Percentiles rank a stretch among this genome's conserved stretches.
phyloP scores from a whole-genome alignment of 37 sponge, comb jelly and placozoan species.

The Bolinopsis microptera region DNA sequence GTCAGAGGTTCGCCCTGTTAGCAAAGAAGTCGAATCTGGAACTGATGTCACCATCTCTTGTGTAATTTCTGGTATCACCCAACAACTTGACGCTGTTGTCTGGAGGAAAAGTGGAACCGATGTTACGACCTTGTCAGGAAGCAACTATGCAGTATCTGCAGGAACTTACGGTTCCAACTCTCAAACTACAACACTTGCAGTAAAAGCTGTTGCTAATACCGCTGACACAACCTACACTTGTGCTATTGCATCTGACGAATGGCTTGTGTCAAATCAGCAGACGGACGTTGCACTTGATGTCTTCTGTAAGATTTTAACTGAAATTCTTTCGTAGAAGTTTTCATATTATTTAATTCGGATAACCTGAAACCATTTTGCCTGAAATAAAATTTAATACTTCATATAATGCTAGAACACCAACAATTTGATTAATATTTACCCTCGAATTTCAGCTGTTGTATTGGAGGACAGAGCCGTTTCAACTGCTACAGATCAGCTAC shows the following conservation, averaged over 20 bases:
- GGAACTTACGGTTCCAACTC: slow-evolving; percentile 28
- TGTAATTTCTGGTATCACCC: neutral
- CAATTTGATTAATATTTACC: too few species aligned
- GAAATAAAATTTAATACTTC: too few species aligned
- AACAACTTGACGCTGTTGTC: neutral
- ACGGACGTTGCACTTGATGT: neutral
- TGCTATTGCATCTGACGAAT: neutral
- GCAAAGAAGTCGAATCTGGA: neutral
- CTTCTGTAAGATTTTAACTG: slow-evolving; percentile 27
- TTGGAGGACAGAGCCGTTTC: too few species aligned
- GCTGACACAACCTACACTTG: slow-evolving; percentile 9
- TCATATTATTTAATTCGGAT: too few species aligned
- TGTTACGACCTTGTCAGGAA: neutral
- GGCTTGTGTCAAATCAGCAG: neutral
- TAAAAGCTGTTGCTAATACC: neutral
- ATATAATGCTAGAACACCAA: too few species aligned
- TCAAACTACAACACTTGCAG: neutral
- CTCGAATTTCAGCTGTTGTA: too few species aligned
- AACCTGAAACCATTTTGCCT: too few species aligned
- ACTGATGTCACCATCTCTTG: neutral
- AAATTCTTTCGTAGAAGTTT: neutral
- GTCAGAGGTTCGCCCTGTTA: too few species aligned
- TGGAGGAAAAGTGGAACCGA: neutral
- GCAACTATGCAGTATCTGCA: neutral
- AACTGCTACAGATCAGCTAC: too few species aligned